A percentile compares a stretch with the other conserved stretches of the same genome.
These are phyloP conservation scores for Todus mexicanus DNA, from an alignment of 2,797 vertebrate species.

Conservation along the genomic window DNA sequence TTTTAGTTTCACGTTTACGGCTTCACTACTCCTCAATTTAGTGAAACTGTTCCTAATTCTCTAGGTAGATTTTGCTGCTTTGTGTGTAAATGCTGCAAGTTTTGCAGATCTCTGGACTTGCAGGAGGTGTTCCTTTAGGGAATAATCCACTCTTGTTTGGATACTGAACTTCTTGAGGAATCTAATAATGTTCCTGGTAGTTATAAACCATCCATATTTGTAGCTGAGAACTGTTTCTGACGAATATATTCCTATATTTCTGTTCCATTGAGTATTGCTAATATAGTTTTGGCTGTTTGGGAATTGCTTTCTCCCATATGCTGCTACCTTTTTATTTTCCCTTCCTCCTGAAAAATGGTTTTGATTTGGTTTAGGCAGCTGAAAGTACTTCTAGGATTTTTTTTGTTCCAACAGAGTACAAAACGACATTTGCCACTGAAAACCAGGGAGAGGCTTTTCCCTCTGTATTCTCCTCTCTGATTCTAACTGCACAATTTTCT, in stretches of 20 bases:
- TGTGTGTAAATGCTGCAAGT: background rate
- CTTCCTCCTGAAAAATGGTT: background rate
- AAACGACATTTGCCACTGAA: background rate
- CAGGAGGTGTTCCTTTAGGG: background rate
- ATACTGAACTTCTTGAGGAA: background rate
- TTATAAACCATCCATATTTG: background rate
- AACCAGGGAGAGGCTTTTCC: background rate
- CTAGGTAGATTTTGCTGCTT: background rate
- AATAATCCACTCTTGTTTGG: background rate
- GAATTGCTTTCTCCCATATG: background rate
- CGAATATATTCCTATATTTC: background rate
- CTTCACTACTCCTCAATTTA: background rate
- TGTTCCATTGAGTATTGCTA: background rate
- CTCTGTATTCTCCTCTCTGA: background rate
- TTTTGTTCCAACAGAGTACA: background rate
- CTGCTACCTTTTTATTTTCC: background rate
- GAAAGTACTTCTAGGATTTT: background rate
- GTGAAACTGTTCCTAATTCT: background rate
- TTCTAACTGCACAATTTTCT: background rate
- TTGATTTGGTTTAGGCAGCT: background rate
- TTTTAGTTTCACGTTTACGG: background rate
- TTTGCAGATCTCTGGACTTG: background rate
- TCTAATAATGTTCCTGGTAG: background rate
- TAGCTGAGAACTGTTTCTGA: background rate
- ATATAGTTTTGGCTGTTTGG: background rate